Evolutionary conservation across 1,140 invertebrate genomes (phyloP), one percentile per base, ranked within the genome.

Genomic region (Rhagoletis pomonella): DNA sequence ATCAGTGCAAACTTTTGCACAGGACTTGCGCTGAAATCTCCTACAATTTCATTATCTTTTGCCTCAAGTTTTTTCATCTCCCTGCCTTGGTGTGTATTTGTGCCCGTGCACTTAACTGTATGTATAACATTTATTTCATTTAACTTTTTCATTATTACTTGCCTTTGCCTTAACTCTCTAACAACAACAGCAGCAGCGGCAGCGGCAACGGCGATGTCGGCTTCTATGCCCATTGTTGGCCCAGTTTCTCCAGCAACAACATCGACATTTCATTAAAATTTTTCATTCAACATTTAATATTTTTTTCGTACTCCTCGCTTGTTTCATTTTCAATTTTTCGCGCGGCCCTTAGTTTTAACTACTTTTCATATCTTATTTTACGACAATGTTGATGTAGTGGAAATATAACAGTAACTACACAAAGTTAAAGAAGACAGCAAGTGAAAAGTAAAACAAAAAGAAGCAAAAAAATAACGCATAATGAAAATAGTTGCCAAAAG

Each of bases 321-420:
- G 29, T n/a, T 19, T 81, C 9, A 1, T 81, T 81, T 81, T 55
- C 55, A n/a, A 19, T 81, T 55, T 81, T 29, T 3, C 50, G 6
- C 14, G 39, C 39, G 73, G 47, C 55, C 44, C 47, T 81, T 55
- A 81, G 17, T 81, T 86, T 65, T 65, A 86, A 86, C 85, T 86
- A 44, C 85, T 62, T 60, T 62, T 58, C 85, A 86, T 39, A 86
- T 58, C 73, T 50, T 5, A 55, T 81, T 62, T 86, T 50, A 86
- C 58, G 50, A 62, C 85, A 86, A 60, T 12, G 17, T 86, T 60
- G 55, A 65, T 60, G 12, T 44, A 59, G 85, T n/a, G 47, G 6
- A 29, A 55, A 19, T 42, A 81, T 62, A 73, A 73, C 69, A 73
- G 69, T 29, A 17, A 17, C 69, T 44, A 73, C 4, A 14, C 7